Conservation (phyloP, 1,140 invertebrate genomes). For the Drosophila carrolli region DNA sequence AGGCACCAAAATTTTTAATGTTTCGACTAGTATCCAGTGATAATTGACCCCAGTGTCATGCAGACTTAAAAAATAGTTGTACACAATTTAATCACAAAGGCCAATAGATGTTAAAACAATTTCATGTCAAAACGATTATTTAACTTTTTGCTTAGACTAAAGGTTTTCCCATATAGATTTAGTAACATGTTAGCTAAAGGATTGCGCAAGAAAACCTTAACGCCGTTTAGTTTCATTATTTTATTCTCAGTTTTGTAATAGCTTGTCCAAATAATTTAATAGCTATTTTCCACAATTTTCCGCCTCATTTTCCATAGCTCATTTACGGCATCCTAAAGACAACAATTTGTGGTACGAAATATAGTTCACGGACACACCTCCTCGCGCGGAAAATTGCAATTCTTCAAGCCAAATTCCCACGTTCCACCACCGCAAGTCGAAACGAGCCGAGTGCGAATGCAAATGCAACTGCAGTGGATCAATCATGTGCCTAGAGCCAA, state of each 20-base stretch:
- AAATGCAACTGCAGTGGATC: slow-evolving; percentile 62
- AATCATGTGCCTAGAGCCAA: slow-evolving; percentile 67
- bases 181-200: slow-evolving; percentile 4
- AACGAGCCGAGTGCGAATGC: slow-evolving; percentile 31
- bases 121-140: not conserved
- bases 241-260: slow-evolving; percentile 29
- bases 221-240: slow-evolving; percentile 20
- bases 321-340: slow-evolving; percentile 65
- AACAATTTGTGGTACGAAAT: slow-evolving; percentile 66
- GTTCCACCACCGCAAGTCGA: slow-evolving; percentile 59
- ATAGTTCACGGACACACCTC: slow-evolving; percentile 72
- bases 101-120: not conserved
- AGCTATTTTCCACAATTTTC: slow-evolving; percentile 30
- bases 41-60: not conserved
- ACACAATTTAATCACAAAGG: not conserved
- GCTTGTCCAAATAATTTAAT: slow-evolving; percentile 39
- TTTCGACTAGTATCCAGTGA: not conserved
- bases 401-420: slow-evolving; percentile 68
- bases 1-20: not conserved
- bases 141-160: not conserved
- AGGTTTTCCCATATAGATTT: not conserved
- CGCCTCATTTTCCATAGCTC: slow-evolving; percentile 61
- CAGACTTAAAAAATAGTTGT: not conserved
- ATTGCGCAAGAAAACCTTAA: slow-evolving; percentile 18
- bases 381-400: slow-evolving; percentile 40